A percentile compares a stretch with the other conserved stretches of the same genome.
Evolutionary conservation across 2,797 vertebrate genomes (phyloP).

Genomic region (Anguilla obscura): DNA sequence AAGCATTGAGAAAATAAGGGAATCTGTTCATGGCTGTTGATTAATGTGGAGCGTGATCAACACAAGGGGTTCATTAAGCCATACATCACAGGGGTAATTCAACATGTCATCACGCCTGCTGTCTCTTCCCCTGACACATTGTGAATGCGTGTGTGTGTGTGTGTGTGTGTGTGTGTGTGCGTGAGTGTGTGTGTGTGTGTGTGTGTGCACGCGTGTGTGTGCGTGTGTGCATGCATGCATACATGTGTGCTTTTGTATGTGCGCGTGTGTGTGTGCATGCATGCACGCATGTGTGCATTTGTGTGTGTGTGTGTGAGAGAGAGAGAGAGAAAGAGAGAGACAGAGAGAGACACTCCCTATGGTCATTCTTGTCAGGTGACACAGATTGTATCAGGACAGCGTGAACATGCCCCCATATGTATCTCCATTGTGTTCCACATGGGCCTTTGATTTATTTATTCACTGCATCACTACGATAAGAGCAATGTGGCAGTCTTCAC

Average conservation of each 20-base stretch:
- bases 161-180: slow-evolving; percentile 33
- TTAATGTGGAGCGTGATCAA: slow-evolving; percentile 99
- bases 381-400: slow-evolving; percentile 41
- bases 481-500: not conserved
- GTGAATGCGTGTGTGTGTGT: slow-evolving; percentile 32
- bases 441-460: slow-evolving; percentile 37
- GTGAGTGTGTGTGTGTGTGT: not conserved
- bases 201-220: slow-evolving; percentile 27
- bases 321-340: slow-evolving; percentile 32
- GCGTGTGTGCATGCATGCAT: slow-evolving; percentile 30
- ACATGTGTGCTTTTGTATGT: not conserved
- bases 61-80: slow-evolving; percentile 99
- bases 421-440: slow-evolving; percentile 40
- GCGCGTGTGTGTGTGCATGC: slow-evolving; percentile 8
- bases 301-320: slow-evolving; percentile 39
- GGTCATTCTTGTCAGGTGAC: slow-evolving; percentile 24
- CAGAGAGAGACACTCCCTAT: slow-evolving; percentile 32
- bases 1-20: slow-evolving; percentile 99
- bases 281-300: slow-evolving; percentile 28
- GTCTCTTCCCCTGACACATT: slow-evolving; percentile 69
- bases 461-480: slow-evolving; percentile 6
- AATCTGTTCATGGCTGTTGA: slow-evolving; percentile 99
- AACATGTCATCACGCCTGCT: slow-evolving; percentile 97
- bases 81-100: slow-evolving; percentile 99
- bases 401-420: slow-evolving; percentile 31